Evolutionary conservation across 2,113 vertebrate species (phyloP), one percentile per base, ranked within the genome.

Genomic region (Ceuthmochares aereus): DNA sequence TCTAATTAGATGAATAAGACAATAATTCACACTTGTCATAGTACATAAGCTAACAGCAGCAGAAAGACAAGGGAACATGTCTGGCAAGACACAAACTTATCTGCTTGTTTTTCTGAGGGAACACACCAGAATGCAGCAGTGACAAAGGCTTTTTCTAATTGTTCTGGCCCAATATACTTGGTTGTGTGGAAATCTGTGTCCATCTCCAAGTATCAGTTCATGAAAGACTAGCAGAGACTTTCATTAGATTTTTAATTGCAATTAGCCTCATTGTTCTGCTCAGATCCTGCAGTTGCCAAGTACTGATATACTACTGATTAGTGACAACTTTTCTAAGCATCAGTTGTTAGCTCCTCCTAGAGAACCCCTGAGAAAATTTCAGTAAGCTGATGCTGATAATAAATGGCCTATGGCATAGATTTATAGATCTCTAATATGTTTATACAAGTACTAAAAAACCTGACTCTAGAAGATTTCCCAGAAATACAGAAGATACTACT

Each of bases 11-110:
- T 36, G 22, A 54, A 58, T 59, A 45, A 68, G 34, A 14, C 17
- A 52, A 14, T 10, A 67, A 37, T 76, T 73, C 19, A 59, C 16
- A 47, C 51, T 81, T 8, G 2, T 5, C 9, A 15, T 29, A 26
- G 42, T 49, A 36, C 6, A 4, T 14, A 55, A n/a, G 16, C 4
- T 55, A n/a, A 78, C 54, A 43, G 6, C 5, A 49, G 51, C 6
- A 78, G n/a, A 82, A 79, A 72, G 22, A 63, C 21, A 16, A 0
- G 0, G 13, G 25, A 85, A 27, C 11, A 12, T 0, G 0, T 54
- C 56, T 74, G 25, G 15, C 3, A 1, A 75, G 47, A 36, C 12
- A 51, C 5, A 47, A 66, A 64, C 0, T 0, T 20, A 5, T 18
- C 13, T 67, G 3, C 21, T 56, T 23, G 5, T 42, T 77, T 12